A percentile compares a stretch with the other conserved stretches of the same genome.
Evolutionary conservation across 1,140 invertebrate species (phyloP).

Genomic region (Pissodes strobi): DNA sequence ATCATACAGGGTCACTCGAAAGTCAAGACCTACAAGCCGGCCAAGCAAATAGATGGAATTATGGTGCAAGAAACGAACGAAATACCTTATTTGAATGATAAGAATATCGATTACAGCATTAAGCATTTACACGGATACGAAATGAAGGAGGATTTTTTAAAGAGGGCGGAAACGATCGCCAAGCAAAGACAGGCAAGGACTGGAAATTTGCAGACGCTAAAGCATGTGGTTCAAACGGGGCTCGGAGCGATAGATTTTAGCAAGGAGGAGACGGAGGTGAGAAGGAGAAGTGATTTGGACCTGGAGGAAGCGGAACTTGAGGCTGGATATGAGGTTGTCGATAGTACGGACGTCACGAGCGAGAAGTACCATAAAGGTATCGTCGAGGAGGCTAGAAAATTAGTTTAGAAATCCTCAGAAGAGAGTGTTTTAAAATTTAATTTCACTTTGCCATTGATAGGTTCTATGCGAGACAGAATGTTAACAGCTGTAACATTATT

Average conservation of each 20-base stretch:
- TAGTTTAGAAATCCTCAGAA: no score
- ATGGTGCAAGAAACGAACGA: slow-evolving; percentile 60
- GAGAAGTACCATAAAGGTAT: slow-evolving; percentile 65
- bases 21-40: slow-evolving; percentile 78
- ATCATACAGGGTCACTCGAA: slow-evolving; percentile 83
- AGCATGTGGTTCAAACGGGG: slow-evolving; percentile 50
- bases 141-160: slow-evolving; percentile 48
- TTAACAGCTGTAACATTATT: no score
- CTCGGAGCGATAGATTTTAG: slow-evolving; percentile 49
- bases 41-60: slow-evolving; percentile 58
- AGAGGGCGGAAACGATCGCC: slow-evolving; percentile 27
- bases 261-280: slow-evolving; percentile 41
- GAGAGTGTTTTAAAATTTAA: no score
- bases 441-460: no score
- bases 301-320: slow-evolving; percentile 62
- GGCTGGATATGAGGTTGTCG: slow-evolving; percentile 61
- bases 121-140: slow-evolving; percentile 61
- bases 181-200: slow-evolving; percentile 41
- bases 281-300: slow-evolving; percentile 55
- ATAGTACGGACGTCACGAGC: slow-evolving; percentile 56
- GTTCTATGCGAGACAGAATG: no score
- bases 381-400: slow-evolving; percentile 57
- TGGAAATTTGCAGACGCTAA: slow-evolving; percentile 48
- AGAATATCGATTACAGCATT: slow-evolving; percentile 45
- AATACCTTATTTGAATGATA: slow-evolving; percentile 53